These are phyloP conservation scores for Melanostigma gelatinosum DNA, from an alignment of 2,113 vertebrate species.

Conservation along the genomic window DNA sequence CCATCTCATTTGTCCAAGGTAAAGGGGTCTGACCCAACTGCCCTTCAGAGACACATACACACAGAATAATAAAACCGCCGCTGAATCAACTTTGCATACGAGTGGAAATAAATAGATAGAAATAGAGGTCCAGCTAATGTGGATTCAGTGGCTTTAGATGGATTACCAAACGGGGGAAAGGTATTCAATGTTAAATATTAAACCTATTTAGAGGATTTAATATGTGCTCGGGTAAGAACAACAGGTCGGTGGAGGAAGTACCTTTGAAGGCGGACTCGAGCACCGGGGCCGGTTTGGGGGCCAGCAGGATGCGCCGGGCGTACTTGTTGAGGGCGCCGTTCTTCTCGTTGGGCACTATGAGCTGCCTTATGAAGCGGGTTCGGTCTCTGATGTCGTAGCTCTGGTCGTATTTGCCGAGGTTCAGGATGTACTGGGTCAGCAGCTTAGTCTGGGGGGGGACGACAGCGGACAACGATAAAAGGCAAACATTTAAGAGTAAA, in stretches of 20 bases:
- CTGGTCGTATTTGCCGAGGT: slow-evolving; percentile 98
- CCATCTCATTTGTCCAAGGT: slow-evolving; percentile 76
- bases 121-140: slow-evolving; percentile 34
- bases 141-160: not conserved
- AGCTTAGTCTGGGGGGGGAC: slow-evolving; percentile 90
- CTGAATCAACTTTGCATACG: slow-evolving; percentile 51
- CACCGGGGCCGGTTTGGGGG: slow-evolving; percentile 94
- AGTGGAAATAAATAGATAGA: slow-evolving; percentile 24
- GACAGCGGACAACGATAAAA: no score
- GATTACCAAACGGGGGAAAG: slow-evolving; percentile 17
- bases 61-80: slow-evolving; percentile 67
- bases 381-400: slow-evolving; percentile 99
- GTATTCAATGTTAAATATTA: slow-evolving; percentile 2
- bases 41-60: slow-evolving; percentile 72
- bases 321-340: slow-evolving; percentile 96
- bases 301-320: slow-evolving; percentile 95
- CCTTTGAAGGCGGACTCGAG: slow-evolving; percentile 98
- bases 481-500: not conserved
- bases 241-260: slow-evolving; percentile 65
- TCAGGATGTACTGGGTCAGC: slow-evolving; percentile 98
- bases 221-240: slow-evolving; percentile 1
- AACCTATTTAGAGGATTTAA: not conserved
- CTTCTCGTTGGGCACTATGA: slow-evolving; percentile 97
- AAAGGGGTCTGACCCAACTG: slow-evolving; percentile 68
- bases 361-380: slow-evolving; percentile 97